Base-by-base conservation (phyloP, 2,888 invertebrate species). In the Corythucha ciliata region DNA sequence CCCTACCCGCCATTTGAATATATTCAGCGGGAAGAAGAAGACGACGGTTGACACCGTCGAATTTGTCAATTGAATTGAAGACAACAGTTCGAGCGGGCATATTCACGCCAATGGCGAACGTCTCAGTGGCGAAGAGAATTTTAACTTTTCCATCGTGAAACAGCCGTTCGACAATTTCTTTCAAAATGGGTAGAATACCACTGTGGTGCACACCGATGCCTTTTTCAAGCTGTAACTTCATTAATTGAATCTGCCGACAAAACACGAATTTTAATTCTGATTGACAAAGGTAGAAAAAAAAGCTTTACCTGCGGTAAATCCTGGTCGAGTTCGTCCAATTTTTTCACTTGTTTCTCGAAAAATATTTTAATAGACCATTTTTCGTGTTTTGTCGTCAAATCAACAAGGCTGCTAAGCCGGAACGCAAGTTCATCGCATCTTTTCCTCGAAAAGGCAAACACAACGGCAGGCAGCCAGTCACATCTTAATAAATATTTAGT, bases 21-120 rank as follows among this genome's bases (percentile, higher is more conserved):
- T 96, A 97, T 69, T 97, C 96, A 0, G 93, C 93, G 0, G 97
- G 87, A 48, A 80, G 75, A 0, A 98, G 72, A 34, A 78, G 76
- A 8, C 97, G 75, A 49, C 78, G 73, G 59, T 79, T 76, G 4
- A 74, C 70, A 0, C 98, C 98, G 67, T 99, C 98, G 66, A 81
- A 93, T 69, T 99, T 99, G 20, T 73, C 74, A 32, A 85, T 79
- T 5, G 86, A 82, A 69, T 97, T 96, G 68, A 99, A 99, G 12
- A 97, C 83, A 0, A 99, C 98, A 0, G 96, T 96, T 14, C 93
- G 77, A 0, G 98, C 93, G 0, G 98, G 98, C 98, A 99, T 99
- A 70, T 98, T 99, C 2, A 99, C 93, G 0, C 98, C 98, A 94
- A 98, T 97, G 0, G 98, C 96, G 69, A 98, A 99, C 1, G 98